Evolutionary conservation across 1,140 invertebrate genomes (phyloP).

Genomic region (Sinella curviseta): DNA sequence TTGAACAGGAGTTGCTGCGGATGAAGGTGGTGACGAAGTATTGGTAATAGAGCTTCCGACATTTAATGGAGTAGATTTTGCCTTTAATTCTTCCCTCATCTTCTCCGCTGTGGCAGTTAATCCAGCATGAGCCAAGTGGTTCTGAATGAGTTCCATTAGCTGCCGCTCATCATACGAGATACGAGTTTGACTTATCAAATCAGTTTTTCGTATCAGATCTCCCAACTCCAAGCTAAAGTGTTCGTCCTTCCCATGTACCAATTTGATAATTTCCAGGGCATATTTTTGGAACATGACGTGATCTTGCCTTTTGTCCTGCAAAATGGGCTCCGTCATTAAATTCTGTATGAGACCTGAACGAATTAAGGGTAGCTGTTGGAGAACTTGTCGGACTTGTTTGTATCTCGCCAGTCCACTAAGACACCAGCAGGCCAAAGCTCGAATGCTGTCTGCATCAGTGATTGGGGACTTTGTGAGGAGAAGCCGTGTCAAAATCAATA

Average conservation of each 20-base stretch:
- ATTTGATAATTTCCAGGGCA: conserved; percentile 84
- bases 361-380: conserved; percentile 92
- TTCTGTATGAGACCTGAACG: conserved; percentile 86
- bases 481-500: conserved; percentile 62
- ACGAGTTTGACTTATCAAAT: conserved; percentile 91
- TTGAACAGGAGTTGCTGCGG: not conserved
- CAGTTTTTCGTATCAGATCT: conserved; percentile 56
- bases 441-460: conserved; percentile 91
- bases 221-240: conserved; percentile 68
- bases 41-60: not conserved
- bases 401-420: conserved; percentile 87
- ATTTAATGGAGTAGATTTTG: conserved; percentile 50
- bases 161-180: conserved; percentile 93
- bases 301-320: conserved; percentile 92
- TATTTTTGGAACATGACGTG: conserved; percentile 96
- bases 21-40: not conserved
- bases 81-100: conserved; percentile 74
- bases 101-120: conserved; percentile 68
- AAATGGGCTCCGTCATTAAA: conserved; percentile 90
- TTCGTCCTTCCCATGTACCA: conserved; percentile 87
- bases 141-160: conserved; percentile 85
- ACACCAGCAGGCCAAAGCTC: conserved; percentile 86
- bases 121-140: conserved; percentile 79
- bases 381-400: conserved; percentile 89
- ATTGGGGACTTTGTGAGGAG: conserved; percentile 91